These are phyloP conservation scores for Protobothrops mucrosquamatus DNA, from an alignment of 2,113 vertebrate species.

Conservation along the genomic window DNA sequence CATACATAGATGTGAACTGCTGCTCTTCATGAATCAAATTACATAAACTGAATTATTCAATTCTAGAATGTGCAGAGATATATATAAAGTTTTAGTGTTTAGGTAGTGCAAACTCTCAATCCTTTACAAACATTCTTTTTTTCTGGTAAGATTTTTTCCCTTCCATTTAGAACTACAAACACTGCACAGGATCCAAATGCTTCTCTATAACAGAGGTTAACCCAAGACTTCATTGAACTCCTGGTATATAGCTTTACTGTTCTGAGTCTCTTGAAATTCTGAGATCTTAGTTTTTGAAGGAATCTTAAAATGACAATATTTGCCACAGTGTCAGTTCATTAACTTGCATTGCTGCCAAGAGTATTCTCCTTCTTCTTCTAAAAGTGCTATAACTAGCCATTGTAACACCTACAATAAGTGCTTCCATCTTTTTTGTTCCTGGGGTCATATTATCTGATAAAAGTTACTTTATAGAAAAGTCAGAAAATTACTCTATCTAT, in stretches of 20 bases:
- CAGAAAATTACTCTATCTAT: neutral
- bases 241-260: neutral
- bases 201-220: neutral
- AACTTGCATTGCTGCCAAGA: neutral
- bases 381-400: neutral
- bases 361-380: neutral
- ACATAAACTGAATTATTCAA: neutral
- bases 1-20: neutral
- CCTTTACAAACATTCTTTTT: neutral
- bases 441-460: neutral
- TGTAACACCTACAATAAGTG: conserved; percentile 12
- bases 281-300: conserved; percentile 22
- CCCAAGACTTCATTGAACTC: conserved; percentile 31
- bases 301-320: conserved; percentile 25
- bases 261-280: neutral
- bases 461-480: conserved; percentile 7
- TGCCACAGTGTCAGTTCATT: conserved; percentile 18
- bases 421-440: conserved; percentile 7
- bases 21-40: neutral
- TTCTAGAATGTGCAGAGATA: neutral
- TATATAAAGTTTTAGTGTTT: neutral
- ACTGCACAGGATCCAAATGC: neutral
- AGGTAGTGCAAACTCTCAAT: neutral
- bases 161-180: neutral
- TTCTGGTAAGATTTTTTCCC: neutral